Conservation (phyloP, 2,888 invertebrate species). For the Alloscopus bannaensis region DNA sequence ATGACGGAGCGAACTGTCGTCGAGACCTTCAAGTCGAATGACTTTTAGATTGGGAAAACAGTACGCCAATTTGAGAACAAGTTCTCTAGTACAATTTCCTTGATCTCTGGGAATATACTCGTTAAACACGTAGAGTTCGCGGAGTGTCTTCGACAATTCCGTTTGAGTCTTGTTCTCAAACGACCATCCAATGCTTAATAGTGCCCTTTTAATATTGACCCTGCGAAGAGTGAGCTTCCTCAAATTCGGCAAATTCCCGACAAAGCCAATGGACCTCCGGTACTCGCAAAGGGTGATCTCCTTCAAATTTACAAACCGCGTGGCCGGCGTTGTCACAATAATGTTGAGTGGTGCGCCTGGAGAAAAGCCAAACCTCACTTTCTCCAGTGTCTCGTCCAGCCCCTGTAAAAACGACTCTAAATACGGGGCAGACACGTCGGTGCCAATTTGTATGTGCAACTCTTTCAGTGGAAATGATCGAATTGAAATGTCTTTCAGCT, state of each 20-base stretch:
- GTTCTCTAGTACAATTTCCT: conserved; percentile 53
- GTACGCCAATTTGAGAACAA: conserved; percentile 46
- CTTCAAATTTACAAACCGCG: neutral
- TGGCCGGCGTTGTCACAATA: conserved; percentile 3
- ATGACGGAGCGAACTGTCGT: conserved; percentile 50
- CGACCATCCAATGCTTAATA: conserved; percentile 50
- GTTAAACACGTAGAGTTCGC: conserved; percentile 27
- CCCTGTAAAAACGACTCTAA: conserved; percentile 39
- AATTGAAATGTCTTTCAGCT: conserved; percentile 24
- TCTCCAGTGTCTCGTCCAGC: conserved; percentile 22
- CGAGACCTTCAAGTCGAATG: conserved; percentile 37
- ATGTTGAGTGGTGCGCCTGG: conserved; percentile 43
- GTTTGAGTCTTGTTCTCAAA: conserved; percentile 40
- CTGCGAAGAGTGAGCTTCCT: conserved; percentile 25
- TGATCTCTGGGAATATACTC: conserved; percentile 51
- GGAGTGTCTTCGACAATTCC: conserved; percentile 33
- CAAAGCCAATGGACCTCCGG: conserved; percentile 43
- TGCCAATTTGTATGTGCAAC: conserved; percentile 32
- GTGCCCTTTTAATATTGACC: conserved; percentile 51
- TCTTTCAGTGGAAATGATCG: conserved; percentile 36
- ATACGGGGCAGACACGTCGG: conserved; percentile 37
- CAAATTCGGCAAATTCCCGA: conserved; percentile 37
- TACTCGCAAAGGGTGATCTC: conserved; percentile 40
- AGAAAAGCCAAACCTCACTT: conserved; percentile 23
- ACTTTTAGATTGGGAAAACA: conserved; percentile 45